Conservation (phyloP, 2,113 vertebrate genomes). For the Larimichthys crocea region DNA sequence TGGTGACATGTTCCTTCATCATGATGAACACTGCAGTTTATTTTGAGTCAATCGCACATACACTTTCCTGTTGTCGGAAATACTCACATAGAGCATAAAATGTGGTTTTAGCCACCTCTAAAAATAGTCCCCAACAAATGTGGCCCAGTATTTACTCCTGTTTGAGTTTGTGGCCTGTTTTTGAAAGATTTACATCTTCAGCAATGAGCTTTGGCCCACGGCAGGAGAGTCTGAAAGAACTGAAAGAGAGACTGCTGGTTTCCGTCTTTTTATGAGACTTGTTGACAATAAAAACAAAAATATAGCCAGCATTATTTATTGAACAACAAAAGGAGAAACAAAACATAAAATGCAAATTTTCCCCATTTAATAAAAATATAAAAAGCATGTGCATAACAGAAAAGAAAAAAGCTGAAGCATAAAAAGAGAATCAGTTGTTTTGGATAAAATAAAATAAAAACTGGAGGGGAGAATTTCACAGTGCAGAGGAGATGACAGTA, state of each 20-base stretch:
- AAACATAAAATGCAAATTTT: not conserved
- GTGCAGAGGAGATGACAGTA: slow-evolving; percentile 52
- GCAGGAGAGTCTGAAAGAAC: not conserved
- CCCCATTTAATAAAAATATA: not conserved
- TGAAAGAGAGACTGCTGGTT: not conserved
- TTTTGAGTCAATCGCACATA: not conserved
- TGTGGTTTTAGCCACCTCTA: not conserved
- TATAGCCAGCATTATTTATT: not conserved
- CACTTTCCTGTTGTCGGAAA: not conserved
- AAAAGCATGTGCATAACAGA: not conserved
- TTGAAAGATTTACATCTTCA: not conserved
- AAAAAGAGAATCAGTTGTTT: not conserved
- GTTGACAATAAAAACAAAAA: not conserved
- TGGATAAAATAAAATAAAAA: slow-evolving; percentile 6
- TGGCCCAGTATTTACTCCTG: not conserved
- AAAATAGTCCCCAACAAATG: not conserved
- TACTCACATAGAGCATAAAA: not conserved
- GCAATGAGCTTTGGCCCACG: not conserved
- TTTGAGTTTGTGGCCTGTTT: slow-evolving; percentile 10
- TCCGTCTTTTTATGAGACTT: not conserved
- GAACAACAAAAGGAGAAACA: not conserved
- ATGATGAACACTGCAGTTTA: not conserved
- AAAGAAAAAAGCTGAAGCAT: not conserved
- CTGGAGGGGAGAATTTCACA: slow-evolving; percentile 49
- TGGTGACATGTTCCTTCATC: not conserved